Base-by-base conservation (phyloP, 2,113 vertebrate species). In the Apeltes quadracus region DNA sequence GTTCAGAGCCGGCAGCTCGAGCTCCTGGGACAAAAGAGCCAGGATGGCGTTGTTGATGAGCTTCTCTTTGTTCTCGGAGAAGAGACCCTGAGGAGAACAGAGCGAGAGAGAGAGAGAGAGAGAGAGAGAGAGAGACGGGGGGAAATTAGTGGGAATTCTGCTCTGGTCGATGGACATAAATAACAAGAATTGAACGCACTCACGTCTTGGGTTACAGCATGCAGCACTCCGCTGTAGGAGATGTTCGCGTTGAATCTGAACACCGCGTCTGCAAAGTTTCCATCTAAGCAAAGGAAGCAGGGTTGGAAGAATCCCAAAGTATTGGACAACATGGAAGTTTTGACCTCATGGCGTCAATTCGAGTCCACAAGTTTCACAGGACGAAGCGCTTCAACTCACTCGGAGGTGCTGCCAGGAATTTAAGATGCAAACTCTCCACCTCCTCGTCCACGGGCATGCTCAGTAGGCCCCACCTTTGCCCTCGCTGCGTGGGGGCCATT, bases 31-130 rank as follows among this genome's bases (percentile, higher is more conserved):
- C 8, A 99, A 84, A 34, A 99, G 91, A 25, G 98, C 96, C 77
- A 96, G 95, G 88, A 98, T 95, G 74, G 97, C 97, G 71, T 98
- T 98, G 94, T 96, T 98, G 84, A 99, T 99, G 85, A 99, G 94
- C 82, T 99, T 99, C 91, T 99, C 98, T 90, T 99, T 99, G 92
- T 99, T 99, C 93, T 99, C 98, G 7, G 98, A 99, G 90, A 99
- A 99, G 25, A 99, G 94, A 70, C 98, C 97, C 98, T 99, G 74
- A 51, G 66, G 65, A 84, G 36, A 79, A 50, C 36, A 46, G 25
- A 69, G 3, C 22, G 38, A 22, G 34, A 38, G 25, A 22, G 36
- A 65, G 12, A 29, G 2, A 29, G n/a, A n/a, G n/a, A n/a, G n/a
- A 69, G 3, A 25, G 38, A 22, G 34, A 38, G 25, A 22, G 36